Evolutionary conservation across 2,888 invertebrate species (phyloP).

Genomic region (Balanococcus diminutus): DNA sequence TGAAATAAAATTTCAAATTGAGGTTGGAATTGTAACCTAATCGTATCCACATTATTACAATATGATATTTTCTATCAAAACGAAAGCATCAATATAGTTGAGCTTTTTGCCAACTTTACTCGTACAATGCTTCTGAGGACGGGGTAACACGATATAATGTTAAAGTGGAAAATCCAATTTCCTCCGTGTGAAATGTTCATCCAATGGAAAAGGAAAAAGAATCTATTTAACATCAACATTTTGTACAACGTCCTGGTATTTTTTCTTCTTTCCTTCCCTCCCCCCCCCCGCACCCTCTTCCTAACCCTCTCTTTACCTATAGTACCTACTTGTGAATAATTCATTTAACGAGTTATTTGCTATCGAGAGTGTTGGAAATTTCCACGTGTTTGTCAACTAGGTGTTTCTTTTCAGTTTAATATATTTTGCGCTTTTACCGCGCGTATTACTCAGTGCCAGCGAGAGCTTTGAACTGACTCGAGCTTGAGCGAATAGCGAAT

Average conservation of each 20-base stretch:
- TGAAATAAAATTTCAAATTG: too few species aligned
- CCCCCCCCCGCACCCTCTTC: neutral
- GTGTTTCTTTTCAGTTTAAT: neutral
- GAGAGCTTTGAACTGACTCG: neutral
- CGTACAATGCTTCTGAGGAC: neutral
- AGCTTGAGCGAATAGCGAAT: too few species aligned
- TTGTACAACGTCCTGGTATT: conserved; percentile 1
- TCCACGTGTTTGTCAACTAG: neutral
- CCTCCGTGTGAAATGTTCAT: neutral
- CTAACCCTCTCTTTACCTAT: neutral
- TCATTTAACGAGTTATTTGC: conserved; percentile 15
- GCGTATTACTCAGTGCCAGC: neutral
- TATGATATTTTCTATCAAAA: neutral
- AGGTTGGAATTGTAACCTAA: too few species aligned
- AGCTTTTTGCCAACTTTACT: neutral
- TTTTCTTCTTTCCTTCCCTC: neutral
- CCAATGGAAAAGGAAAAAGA: conserved; percentile 5
- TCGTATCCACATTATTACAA: neutral
- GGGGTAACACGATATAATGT: neutral
- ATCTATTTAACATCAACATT: conserved; percentile 29
- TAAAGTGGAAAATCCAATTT: conserved; percentile 25
- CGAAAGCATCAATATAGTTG: neutral
- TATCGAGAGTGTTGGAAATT: neutral
- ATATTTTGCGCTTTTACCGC: neutral
- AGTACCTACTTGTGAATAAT: conserved; percentile 4